phyloP scores from a whole-genome alignment of 2,797 vertebrate species.

The Antennarius maculatus region DNA sequence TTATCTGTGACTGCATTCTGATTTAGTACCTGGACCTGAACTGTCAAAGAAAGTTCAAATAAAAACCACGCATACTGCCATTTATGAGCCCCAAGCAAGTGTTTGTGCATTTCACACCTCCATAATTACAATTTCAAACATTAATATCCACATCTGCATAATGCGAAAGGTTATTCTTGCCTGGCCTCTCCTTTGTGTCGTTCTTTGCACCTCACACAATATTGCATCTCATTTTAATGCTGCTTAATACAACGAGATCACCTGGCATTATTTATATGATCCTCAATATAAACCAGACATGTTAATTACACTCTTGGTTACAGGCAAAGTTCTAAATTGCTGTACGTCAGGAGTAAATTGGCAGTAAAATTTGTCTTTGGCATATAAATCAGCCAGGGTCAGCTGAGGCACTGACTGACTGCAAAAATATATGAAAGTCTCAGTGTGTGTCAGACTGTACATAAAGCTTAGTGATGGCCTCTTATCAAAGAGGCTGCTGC shows the following conservation, averaged over 20 bases:
- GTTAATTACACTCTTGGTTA: conserved; percentile 50
- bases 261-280: conserved; percentile 48
- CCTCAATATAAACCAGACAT: conserved; percentile 41
- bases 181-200: conserved; percentile 12
- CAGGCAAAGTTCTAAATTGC: conserved; percentile 35
- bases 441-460: background rate
- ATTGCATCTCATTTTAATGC: conserved; percentile 10
- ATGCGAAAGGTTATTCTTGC: background rate
- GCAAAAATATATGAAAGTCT: conserved; percentile 6
- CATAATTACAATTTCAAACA: no score
- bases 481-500: background rate
- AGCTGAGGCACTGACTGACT: conserved; percentile 19
- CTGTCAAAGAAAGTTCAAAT: no score
- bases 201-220: conserved; percentile 20
- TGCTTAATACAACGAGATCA: conserved; percentile 35
- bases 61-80: no score
- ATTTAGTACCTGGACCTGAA: no score
- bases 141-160: no score
- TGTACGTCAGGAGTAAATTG: conserved; percentile 39
- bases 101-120: no score
- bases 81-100: no score
- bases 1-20: no score
- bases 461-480: background rate
- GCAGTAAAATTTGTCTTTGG: conserved; percentile 60
- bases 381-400: conserved; percentile 50